Evolutionary conservation across 2,888 invertebrate genomes (phyloP), one percentile per base, ranked within the genome.

Genomic region (Philereme vetulata): DNA sequence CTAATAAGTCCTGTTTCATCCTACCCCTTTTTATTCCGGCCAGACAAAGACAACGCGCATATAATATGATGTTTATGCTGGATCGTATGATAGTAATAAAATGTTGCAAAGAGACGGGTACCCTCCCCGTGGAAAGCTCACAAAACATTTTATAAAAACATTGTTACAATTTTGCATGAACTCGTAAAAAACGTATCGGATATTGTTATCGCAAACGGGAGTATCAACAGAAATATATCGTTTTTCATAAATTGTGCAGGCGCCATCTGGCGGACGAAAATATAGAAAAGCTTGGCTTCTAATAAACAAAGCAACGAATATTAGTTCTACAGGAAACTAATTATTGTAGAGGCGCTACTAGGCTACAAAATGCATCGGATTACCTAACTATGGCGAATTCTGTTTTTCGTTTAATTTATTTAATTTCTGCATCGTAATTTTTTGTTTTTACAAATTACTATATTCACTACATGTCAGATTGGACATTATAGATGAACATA

Each of bases 221-320:
- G 52, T 48, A 61, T 60, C 62, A 61, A 56, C 54, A 53, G 45
- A 64, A 64, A 66, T 64, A 56, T 68, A 65, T 64, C 46, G 65
- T 64, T 65, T 21, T 67, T 62, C 65, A 68, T 68, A 68, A 66
- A 66, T 61, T 60, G 51, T 49, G 48, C 61, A 42, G 42, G 57
- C 56, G 62, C 56, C 62, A 62, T 58, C 51, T 64, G 62, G 51
- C 49, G 40, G 43, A 34, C n/a, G 7, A 48, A 51, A 51, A 51
- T 36, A 21, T 21, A 21, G 21, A 10, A 4, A 40, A 45, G 42
- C 10, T 21, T 4, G 5, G 38, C 38, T 50, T 40, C 11, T 38
- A 44, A 33, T 54, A 48, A 40, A 10, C 10, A 42, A 10, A 10
- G 4, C 38, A 8, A 38, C 8, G 38, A 38, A 5, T 3, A 35